Base-by-base conservation (phyloP, 2,797 vertebrate genomes). In the Sebastes baramenuke region DNA sequence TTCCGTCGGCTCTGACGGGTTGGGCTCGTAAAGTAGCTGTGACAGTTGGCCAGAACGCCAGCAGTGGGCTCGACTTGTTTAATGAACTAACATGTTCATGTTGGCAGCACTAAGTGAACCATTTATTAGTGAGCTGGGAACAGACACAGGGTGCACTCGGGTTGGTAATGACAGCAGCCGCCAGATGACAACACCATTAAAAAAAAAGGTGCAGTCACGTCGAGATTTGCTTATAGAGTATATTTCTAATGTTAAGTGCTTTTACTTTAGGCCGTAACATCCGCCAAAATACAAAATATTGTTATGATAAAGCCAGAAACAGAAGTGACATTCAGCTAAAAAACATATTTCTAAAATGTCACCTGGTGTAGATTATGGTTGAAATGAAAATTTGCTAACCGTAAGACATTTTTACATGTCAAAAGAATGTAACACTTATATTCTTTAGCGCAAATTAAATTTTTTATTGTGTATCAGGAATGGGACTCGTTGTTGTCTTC, bases 1-100 rank as follows among this genome's bases (percentile, higher is more conserved):
- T 83, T 86, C 77, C 36, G 34, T 42, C 73, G 22, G 77, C 74
- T 62, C 72, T 74, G 89, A 81, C 25, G 54, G 80, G 79, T 78
- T 59, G 74, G 76, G 75, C 85, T 83, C 72, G 65, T 89, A 88
- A 94, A 92, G 84, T 82, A 85, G 80, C 87, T 79, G 78, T 93
- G 95, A 95, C 95, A 95, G 94, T 94, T 93, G 94, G 91, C 84
- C 93, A 77, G 79, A 78, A 60, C 67, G 70, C 56, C 91, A 84
- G 88, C 83, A 83, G 88, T 83, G 80, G 89, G 76, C 85, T 87
- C 69, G 70, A 87, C 92, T 86, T 91, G 90, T 82, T 87, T 94
- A 94, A 95, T 94, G 94, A 95, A 94, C 88, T 92, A 92, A 92
- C 93, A 93, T 88, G 92, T 85, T 93, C 89, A 52, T 77, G 88